Evolutionary conservation across 2,888 invertebrate species (phyloP), one percentile per base, ranked within the genome.

Genomic region (Synergus japonicus): DNA sequence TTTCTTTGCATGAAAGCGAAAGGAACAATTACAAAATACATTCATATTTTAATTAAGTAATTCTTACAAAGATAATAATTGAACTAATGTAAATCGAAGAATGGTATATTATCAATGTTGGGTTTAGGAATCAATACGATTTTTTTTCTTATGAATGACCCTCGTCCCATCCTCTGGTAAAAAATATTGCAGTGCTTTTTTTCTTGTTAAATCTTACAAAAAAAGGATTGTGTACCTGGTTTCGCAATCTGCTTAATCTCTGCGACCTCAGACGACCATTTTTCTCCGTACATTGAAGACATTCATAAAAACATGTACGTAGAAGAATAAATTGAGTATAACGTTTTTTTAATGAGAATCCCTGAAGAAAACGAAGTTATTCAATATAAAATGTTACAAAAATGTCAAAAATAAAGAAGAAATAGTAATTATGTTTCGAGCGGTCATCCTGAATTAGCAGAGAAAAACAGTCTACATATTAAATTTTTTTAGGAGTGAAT

Each of bases 111-210:
- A 85, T 87, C 80, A 86, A 85, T 85, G 86, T 85, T 84, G 86
- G 85, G 87, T 87, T 85, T 86, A 85, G 83, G 82, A 81, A 85
- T 88, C 81, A 83, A 83, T 83, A 84, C 86, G 86, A 87, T 86
- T 85, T 86, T 79, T 78, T 85, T 83, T 82, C 84, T 85, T 86
- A 88, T 84, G 84, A 89, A 88, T 87, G 86, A 89, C 89, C 89
- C 89, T 88, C 87, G 89, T 89, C 85, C 88, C 90, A 91, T 91
- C 90, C 89, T 91, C 90, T 89, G 90, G 88, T 91, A 90, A 92
- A 91, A 92, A 92, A 90, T 91, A 92, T 91, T 91, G 90, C 90
- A 89, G 87, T 87, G 87, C 78, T 85, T 88, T 84, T 85, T 84
- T 83, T 69, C 77, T 81, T 78, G 73, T 83, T 79, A 81, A 88